Conservation (phyloP, 64 coral and sea anemone species). For the Trachythela sp. region DNA sequence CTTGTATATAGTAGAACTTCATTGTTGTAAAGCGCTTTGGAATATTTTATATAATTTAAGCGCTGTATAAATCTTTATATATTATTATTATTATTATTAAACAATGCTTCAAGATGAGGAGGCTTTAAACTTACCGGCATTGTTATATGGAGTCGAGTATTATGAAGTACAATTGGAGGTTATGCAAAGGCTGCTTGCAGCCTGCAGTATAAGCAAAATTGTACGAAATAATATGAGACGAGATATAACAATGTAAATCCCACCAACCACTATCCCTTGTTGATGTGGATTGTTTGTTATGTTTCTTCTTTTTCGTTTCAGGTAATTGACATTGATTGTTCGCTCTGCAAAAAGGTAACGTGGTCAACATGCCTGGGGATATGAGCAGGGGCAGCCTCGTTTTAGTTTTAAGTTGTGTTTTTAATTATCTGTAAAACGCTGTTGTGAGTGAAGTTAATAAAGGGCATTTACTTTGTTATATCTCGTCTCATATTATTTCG, state of each 20-base stretch:
- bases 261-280: not conserved
- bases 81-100: too few species aligned
- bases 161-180: constrained; percentile 48
- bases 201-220: constrained; percentile 30
- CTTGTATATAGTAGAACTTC: too few species aligned
- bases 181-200: constrained; percentile 45
- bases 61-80: too few species aligned
- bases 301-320: not conserved
- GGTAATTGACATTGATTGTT: not conserved
- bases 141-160: constrained; percentile 45
- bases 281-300: not conserved
- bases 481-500: constrained; percentile 12
- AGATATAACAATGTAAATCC: constrained; percentile 44
- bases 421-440: not conserved
- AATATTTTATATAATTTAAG: too few species aligned
- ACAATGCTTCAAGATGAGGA: not conserved
- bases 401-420: not conserved
- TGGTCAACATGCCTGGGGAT: too few species aligned
- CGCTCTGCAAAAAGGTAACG: not conserved
- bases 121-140: constrained; percentile 49
- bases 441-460: constrained; percentile 18
- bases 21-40: too few species aligned
- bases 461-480: constrained; percentile 44
- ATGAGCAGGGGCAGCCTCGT: not conserved
- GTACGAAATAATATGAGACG: constrained; percentile 36